These are phyloP conservation scores for Isichthys henryi DNA, from an alignment of 2,113 vertebrate genomes.

Conservation along the genomic window DNA sequence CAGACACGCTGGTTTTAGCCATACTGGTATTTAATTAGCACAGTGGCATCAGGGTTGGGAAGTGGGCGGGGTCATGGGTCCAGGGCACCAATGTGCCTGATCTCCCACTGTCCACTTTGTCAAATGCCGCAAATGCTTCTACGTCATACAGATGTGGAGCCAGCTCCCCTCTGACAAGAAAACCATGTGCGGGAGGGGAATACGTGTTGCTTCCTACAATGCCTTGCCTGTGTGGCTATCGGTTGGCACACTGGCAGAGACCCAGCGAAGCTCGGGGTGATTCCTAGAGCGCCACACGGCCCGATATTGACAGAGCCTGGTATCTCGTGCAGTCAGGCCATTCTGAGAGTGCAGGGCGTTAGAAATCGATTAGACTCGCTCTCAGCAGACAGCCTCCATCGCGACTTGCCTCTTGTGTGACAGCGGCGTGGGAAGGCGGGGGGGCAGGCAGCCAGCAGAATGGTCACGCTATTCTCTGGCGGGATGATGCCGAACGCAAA, in stretches of 20 bases:
- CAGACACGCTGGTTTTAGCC: neutral
- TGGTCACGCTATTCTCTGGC: neutral
- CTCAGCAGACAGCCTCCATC: slow-evolving; percentile 17
- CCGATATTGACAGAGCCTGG: slow-evolving; percentile 37
- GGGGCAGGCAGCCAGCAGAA: neutral
- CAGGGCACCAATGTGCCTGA: neutral
- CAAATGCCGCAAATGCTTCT: neutral
- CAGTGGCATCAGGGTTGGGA: neutral
- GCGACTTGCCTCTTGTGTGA: slow-evolving; percentile 2
- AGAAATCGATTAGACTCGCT: slow-evolving; percentile 36
- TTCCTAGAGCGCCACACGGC: slow-evolving; percentile 19
- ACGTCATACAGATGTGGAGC: neutral
- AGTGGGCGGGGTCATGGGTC: neutral
- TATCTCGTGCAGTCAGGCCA: slow-evolving; percentile 39
- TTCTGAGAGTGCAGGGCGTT: slow-evolving; percentile 29
- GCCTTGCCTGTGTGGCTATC: slow-evolving; percentile 19
- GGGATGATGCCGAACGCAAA: neutral
- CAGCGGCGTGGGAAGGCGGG: neutral
- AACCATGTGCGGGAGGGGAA: neutral
- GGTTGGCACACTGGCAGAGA: slow-evolving; percentile 8
- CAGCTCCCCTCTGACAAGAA: neutral
- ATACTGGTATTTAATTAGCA: slow-evolving; percentile 28
- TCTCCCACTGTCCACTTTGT: neutral
- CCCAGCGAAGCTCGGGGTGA: neutral
- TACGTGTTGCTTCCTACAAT: slow-evolving; percentile 17